These are phyloP conservation scores for Diadophis punctatus DNA, from an alignment of 2,113 vertebrate genomes.

Conservation along the genomic window DNA sequence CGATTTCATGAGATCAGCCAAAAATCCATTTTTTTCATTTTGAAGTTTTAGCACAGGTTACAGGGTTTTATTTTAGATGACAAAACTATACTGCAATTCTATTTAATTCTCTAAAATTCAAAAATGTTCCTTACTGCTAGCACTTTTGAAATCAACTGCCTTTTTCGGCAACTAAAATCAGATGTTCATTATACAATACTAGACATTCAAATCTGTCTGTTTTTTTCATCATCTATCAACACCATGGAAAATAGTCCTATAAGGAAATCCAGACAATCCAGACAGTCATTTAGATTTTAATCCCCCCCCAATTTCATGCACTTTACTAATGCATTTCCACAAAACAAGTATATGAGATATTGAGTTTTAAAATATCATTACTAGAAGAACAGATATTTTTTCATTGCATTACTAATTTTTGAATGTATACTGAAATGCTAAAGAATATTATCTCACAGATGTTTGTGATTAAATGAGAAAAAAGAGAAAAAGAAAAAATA, in stretches of 20 bases:
- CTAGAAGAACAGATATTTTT: background rate
- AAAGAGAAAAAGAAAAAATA: background rate
- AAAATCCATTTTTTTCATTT: background rate
- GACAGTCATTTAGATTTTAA: background rate
- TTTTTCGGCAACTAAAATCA: background rate
- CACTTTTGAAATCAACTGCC: background rate
- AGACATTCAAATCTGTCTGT: background rate
- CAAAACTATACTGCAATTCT: background rate
- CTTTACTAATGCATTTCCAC: background rate
- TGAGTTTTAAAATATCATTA: background rate
- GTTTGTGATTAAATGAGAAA: slow-evolving; percentile 1
- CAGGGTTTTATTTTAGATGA: background rate
- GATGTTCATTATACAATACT: background rate
- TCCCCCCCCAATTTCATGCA: background rate
- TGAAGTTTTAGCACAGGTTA: background rate
- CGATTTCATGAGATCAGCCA: background rate
- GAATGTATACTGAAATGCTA: slow-evolving; percentile 3
- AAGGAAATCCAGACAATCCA: slow-evolving; percentile 17
- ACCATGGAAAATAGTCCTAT: background rate
- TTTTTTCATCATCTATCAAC: background rate
- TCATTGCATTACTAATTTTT: slow-evolving; percentile 24
- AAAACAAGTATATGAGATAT: background rate
- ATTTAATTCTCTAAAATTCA: slow-evolving; percentile 9
- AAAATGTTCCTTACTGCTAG: background rate
- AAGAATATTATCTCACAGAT: background rate